Conservation (phyloP, 2,888 invertebrate species). For the Steinernema carpocapsae region DNA sequence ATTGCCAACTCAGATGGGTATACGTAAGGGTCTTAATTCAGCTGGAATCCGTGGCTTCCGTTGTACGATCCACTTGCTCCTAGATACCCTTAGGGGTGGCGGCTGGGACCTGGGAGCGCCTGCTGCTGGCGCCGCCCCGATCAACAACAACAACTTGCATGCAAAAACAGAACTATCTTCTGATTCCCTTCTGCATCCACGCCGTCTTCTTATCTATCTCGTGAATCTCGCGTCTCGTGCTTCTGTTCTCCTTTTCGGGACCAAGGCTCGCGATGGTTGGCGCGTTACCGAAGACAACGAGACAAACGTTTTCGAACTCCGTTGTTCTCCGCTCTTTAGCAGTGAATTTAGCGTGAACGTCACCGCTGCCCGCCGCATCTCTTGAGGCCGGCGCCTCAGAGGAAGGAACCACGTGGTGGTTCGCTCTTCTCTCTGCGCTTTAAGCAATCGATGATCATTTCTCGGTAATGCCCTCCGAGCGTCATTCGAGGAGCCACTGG, state of each 20-base stretch:
- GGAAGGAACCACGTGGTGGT: slow-evolving; percentile 8
- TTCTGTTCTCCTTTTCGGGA: not conserved
- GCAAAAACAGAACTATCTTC: not conserved
- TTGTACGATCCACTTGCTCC: too few relatives aligned
- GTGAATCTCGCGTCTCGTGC: slow-evolving; percentile 21
- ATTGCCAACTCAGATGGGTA: too few relatives aligned
- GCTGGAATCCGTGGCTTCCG: too few relatives aligned
- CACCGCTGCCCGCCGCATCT: not conserved
- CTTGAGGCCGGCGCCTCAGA: slow-evolving; percentile 1
- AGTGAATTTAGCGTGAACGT: slow-evolving; percentile 9
- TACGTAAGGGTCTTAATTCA: too few relatives aligned
- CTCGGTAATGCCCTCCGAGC: not conserved
- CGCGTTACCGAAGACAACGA: slow-evolving; percentile 8
- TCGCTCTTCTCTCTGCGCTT: not conserved
- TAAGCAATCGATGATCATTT: slow-evolving; percentile 23
- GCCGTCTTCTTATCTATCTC: slow-evolving; percentile 1
- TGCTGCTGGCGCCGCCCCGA: not conserved
- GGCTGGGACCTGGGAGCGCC: too few relatives aligned
- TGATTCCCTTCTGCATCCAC: slow-evolving; percentile 2
- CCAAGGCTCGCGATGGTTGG: slow-evolving; percentile 6
- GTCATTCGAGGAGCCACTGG: too few relatives aligned
- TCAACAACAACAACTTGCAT: slow-evolving; percentile 23
- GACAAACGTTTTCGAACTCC: slow-evolving; percentile 1
- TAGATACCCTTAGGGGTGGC: too few relatives aligned
- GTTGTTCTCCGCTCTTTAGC: not conserved